Conservation (phyloP, 2,888 invertebrate species). For the Trypoxylon attenuatum region DNA sequence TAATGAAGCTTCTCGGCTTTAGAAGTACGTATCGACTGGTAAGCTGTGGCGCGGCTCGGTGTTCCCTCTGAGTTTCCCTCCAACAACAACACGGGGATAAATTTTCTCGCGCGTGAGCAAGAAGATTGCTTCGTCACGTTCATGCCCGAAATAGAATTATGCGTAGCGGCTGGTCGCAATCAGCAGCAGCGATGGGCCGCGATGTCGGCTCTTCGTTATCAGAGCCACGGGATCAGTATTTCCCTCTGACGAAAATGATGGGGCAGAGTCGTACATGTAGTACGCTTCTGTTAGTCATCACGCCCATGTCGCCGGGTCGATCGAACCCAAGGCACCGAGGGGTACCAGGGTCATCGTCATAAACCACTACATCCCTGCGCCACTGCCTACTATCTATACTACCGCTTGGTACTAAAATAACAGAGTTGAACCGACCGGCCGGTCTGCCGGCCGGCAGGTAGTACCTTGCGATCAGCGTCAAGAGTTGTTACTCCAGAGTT, state of each 20-base stretch:
- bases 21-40: no score
- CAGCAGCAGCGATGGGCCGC: slow-evolving; percentile 5
- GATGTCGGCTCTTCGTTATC: slow-evolving; percentile 42
- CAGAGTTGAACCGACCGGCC: background rate
- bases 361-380: background rate
- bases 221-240: slow-evolving; percentile 45
- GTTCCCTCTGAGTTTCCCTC: no score
- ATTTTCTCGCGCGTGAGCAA: background rate
- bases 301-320: slow-evolving; percentile 5
- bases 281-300: slow-evolving; percentile 38
- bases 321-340: background rate
- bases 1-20: no score
- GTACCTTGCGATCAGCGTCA: background rate
- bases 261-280: slow-evolving; percentile 21
- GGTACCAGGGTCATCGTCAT: background rate
- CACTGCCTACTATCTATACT: background rate
- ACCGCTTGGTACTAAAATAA: no score
- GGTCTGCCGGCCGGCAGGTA: background rate
- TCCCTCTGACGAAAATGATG: slow-evolving; percentile 47
- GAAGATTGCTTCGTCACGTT: slow-evolving; percentile 9
- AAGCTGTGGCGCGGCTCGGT: no score
- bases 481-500: no score
- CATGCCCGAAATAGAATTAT: slow-evolving; percentile 24
- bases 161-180: no score
- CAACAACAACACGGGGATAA: no score